These are phyloP conservation scores for Cynodonichthys magdalenae DNA, from an alignment of 2,797 vertebrate species.

Conservation along the genomic window DNA sequence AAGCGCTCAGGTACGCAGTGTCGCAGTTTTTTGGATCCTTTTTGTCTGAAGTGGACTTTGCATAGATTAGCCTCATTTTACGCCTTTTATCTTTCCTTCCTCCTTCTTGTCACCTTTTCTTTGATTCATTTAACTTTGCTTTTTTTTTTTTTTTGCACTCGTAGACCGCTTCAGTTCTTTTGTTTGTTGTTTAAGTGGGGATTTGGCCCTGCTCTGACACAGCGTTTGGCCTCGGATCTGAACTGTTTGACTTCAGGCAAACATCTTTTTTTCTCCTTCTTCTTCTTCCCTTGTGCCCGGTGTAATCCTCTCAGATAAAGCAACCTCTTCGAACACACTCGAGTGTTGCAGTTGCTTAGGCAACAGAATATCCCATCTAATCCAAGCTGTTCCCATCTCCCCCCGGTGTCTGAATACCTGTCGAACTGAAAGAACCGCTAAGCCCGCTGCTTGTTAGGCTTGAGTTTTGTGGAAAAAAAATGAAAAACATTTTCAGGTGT, in stretches of 20 bases:
- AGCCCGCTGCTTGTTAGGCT: constrained; percentile 60
- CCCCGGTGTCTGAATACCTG: constrained; percentile 67
- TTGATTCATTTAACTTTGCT: constrained; percentile 58
- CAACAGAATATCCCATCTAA: constrained; percentile 75
- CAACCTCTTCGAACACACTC: constrained; percentile 63
- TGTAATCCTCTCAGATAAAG: constrained; percentile 77
- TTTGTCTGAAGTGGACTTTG: constrained; percentile 72
- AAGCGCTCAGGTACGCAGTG: constrained; percentile 52
- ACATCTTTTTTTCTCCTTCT: constrained; percentile 25
- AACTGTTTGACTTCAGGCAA: constrained; percentile 67
- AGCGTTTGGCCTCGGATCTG: constrained; percentile 61
- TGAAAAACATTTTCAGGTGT: constrained; percentile 53
- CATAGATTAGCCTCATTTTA: constrained; percentile 72
- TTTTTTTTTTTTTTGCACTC: constrained; percentile 51
- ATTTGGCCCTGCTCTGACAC: constrained; percentile 63
- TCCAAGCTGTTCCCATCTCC: constrained; percentile 69
- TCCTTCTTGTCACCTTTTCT: constrained; percentile 59
- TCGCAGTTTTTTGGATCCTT: constrained; percentile 51
- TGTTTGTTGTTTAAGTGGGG: constrained; percentile 67
- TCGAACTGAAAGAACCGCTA: constrained; percentile 56
- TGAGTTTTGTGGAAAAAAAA: constrained; percentile 13
- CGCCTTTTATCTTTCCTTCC: constrained; percentile 53
- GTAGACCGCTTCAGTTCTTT: constrained; percentile 63
- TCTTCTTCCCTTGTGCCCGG: constrained; percentile 7
- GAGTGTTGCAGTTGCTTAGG: constrained; percentile 77